Conservation (phyloP, 2,888 invertebrate species). For the Phalera bucephala region DNA sequence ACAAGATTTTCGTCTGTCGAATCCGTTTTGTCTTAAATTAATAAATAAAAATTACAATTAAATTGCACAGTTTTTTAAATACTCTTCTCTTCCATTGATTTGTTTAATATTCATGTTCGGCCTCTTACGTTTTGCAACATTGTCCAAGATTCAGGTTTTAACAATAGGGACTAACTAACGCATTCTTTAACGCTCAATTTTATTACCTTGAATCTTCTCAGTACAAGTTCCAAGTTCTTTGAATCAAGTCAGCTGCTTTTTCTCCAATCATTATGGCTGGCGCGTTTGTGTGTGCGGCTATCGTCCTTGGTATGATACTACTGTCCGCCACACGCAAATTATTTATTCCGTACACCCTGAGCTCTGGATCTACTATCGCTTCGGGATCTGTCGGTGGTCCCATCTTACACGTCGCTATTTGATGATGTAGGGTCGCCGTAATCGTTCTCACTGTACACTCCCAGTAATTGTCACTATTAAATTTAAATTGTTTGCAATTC, state of each 20-base stretch:
- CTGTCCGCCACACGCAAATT: constrained; percentile 87
- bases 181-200: too few relatives aligned
- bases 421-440: constrained; percentile 86
- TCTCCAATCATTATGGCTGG: constrained; percentile 89
- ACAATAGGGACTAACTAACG: too few relatives aligned
- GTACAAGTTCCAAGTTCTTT: constrained; percentile 67
- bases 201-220: constrained; percentile 8
- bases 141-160: too few relatives aligned
- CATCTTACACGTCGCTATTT: constrained; percentile 88
- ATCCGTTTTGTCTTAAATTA: too few relatives aligned
- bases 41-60: too few relatives aligned
- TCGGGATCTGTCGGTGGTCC: constrained; percentile 81
- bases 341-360: constrained; percentile 84
- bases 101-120: too few relatives aligned
- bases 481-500: constrained; percentile 76
- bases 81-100: too few relatives aligned
- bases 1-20: too few relatives aligned
- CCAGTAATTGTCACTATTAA: constrained; percentile 86
- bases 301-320: constrained; percentile 86
- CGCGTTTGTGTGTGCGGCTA: constrained; percentile 86
- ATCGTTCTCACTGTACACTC: constrained; percentile 84
- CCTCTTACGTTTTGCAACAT: too few relatives aligned
- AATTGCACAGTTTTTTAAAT: too few relatives aligned
- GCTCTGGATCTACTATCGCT: constrained; percentile 85
- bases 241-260: constrained; percentile 86